Conservation (phyloP, 2,888 invertebrate species). For the Harpalus rufipes region DNA sequence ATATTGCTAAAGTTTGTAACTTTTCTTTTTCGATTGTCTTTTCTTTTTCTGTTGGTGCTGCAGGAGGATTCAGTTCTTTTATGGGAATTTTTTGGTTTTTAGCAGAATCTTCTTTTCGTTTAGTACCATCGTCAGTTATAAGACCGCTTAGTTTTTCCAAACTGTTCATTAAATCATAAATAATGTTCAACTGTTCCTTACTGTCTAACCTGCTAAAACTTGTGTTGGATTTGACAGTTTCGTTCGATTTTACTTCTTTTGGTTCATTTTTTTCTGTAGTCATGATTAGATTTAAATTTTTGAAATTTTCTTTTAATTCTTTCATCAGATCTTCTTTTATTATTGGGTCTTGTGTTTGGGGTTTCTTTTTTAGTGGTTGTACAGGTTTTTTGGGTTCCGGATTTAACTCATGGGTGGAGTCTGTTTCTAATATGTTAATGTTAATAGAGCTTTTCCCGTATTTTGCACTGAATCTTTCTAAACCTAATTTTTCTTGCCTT, state of each 20-base stretch:
- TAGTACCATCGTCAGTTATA: not conserved
- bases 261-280: not conserved
- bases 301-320: not conserved
- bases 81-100: not conserved
- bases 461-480: not conserved
- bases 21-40: not conserved
- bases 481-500: not conserved
- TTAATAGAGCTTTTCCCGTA: not conserved
- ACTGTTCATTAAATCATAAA: not conserved
- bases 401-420: not conserved
- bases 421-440: not conserved
- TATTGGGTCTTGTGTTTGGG: not conserved
- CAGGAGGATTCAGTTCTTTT: not conserved
- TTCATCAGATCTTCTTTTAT: not conserved
- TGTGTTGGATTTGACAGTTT: not conserved
- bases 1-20: no score
- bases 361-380: not conserved
- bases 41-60: not conserved
- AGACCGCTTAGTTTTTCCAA: not conserved
- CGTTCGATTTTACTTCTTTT: not conserved
- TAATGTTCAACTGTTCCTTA: not conserved
- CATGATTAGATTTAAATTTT: not conserved
- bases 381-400: not conserved
- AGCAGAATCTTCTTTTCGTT: not conserved
- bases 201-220: not conserved